Percentiles rank a stretch among this genome's conserved stretches.
Conservation (phyloP, 1,140 invertebrate species). For the Thaumatotibia leucotreta region DNA sequence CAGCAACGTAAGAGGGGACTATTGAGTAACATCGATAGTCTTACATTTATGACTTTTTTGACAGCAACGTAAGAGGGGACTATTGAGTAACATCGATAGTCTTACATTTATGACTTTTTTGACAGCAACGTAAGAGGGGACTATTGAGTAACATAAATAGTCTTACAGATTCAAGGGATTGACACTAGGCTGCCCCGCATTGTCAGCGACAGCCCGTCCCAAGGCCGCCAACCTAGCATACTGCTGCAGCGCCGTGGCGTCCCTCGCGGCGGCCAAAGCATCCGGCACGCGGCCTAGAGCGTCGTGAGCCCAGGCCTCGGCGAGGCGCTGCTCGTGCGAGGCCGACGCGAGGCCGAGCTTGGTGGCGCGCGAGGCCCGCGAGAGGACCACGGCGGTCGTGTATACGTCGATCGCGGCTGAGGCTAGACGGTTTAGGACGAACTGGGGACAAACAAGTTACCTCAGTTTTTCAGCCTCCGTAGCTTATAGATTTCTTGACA, state of each 20-base stretch:
- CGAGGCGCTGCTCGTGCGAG: slow-evolving; percentile 75
- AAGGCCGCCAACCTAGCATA: slow-evolving; percentile 34
- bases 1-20: too few species aligned
- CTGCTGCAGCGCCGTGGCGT: slow-evolving; percentile 22
- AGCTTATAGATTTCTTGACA: too few species aligned
- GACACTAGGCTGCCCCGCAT: slow-evolving; percentile 35
- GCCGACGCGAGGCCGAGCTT: slow-evolving; percentile 88
- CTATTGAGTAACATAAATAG: background rate
- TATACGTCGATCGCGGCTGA: slow-evolving; percentile 96
- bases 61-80: too few species aligned
- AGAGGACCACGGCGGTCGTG: slow-evolving; percentile 89
- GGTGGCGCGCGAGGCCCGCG: slow-evolving; percentile 86
- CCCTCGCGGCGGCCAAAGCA: slow-evolving; percentile 30
- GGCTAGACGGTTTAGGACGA: slow-evolving; percentile 92
- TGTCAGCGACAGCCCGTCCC: slow-evolving; percentile 37
- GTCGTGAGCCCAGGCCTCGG: slow-evolving; percentile 36
- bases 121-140: too few species aligned
- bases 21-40: too few species aligned
- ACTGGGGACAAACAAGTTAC: slow-evolving; percentile 80
- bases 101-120: too few species aligned
- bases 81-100: too few species aligned
- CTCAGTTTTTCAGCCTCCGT: too few species aligned
- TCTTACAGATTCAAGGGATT: slow-evolving; percentile 48
- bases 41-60: too few species aligned
- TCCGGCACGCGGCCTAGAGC: slow-evolving; percentile 37